These are phyloP conservation scores for Drosophila buzzatii DNA, from an alignment of 2,888 invertebrate genomes.

Conservation along the genomic window DNA sequence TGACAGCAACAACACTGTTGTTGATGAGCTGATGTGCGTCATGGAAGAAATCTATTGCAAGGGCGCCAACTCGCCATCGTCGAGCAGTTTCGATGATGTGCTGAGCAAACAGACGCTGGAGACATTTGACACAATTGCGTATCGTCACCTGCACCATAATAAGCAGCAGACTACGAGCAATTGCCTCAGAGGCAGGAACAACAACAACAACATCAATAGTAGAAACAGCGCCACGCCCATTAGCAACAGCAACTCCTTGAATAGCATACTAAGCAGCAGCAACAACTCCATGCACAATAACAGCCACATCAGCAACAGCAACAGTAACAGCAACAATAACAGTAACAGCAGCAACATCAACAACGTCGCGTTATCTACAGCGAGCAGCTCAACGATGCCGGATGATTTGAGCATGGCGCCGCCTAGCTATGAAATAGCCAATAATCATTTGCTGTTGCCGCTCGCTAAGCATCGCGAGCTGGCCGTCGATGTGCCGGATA, in stretches of 20 bases:
- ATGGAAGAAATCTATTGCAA: constrained; percentile 83
- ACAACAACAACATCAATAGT: constrained; percentile 15
- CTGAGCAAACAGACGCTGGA: constrained; percentile 82
- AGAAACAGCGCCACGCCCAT: constrained; percentile 24
- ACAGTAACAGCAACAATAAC: constrained; percentile 27
- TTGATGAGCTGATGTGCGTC: constrained; percentile 70
- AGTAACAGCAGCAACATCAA: constrained; percentile 42
- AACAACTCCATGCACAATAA: constrained; percentile 55
- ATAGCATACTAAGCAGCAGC: constrained; percentile 36
- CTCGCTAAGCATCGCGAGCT: constrained; percentile 87
- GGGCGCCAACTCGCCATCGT: constrained; percentile 77
- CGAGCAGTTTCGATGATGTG: constrained; percentile 81
- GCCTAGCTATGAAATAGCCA: constrained; percentile 80
- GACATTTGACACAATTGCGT: constrained; percentile 84
- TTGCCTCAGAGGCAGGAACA: constrained; percentile 56
- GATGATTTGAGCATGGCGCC: constrained; percentile 81
- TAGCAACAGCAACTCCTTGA: constrained; percentile 61
- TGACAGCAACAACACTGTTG: constrained; percentile 55
- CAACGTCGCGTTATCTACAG: constrained; percentile 35
- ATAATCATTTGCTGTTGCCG: constrained; percentile 12
- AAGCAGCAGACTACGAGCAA: constrained; percentile 15
- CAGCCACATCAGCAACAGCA: constrained; percentile 17
- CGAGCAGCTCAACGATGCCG: constrained; percentile 60
- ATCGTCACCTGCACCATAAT: constrained; percentile 71
- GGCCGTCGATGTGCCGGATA: constrained; percentile 95